These are phyloP conservation scores for Eupithecia abbreviata DNA, from an alignment of 2,888 invertebrate genomes.

Conservation along the genomic window DNA sequence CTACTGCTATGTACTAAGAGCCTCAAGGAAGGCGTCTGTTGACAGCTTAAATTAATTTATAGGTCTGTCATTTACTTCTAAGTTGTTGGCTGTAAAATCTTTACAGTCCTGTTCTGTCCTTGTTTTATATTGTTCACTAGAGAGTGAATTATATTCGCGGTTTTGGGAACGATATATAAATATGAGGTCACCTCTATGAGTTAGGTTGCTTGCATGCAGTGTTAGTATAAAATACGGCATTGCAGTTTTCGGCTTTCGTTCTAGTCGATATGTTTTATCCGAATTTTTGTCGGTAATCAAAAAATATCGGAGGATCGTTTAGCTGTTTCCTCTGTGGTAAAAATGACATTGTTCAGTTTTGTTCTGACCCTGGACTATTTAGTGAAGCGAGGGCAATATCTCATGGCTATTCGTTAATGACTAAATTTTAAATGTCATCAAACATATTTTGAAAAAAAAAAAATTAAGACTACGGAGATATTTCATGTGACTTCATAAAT, in stretches of 20 bases:
- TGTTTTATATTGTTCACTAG: conserved; percentile 15
- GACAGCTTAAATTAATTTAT: conserved; percentile 19
- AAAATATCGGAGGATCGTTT: conserved; percentile 23
- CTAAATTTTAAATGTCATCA: conserved; percentile 20
- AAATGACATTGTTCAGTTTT: conserved; percentile 38
- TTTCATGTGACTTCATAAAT: neutral
- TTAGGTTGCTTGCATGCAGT: conserved; percentile 20
- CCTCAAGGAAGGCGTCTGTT: conserved; percentile 14
- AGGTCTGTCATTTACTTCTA: conserved; percentile 19
- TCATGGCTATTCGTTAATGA: conserved; percentile 29
- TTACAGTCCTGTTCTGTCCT: conserved; percentile 15
- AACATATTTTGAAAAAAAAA: neutral
- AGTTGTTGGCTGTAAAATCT: conserved; percentile 21
- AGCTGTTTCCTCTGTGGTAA: conserved; percentile 27
- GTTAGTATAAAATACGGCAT: conserved; percentile 25
- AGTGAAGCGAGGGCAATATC: conserved; percentile 38
- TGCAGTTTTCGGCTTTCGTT: conserved; percentile 23
- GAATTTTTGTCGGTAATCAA: conserved; percentile 14
- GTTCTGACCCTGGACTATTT: conserved; percentile 44
- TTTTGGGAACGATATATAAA: conserved; percentile 13
- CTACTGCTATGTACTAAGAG: neutral
- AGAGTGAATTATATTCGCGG: neutral
- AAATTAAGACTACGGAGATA: neutral
- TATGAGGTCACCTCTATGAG: conserved; percentile 15
- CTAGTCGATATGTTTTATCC: conserved; percentile 13